Conservation (phyloP, 2,797 vertebrate genomes). For the Epinephelus awoara region DNA sequence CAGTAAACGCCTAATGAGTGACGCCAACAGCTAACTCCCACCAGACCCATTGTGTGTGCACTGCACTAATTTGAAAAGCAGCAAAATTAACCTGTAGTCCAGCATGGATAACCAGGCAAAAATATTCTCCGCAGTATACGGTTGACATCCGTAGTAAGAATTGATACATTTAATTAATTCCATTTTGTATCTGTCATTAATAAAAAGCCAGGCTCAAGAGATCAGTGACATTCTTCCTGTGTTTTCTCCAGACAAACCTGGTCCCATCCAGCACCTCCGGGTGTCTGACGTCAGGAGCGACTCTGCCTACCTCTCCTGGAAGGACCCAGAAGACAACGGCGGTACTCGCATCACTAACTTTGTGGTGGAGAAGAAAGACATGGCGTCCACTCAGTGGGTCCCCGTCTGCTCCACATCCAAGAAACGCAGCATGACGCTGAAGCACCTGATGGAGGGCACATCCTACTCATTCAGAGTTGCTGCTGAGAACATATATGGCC, state of each 20-base stretch:
- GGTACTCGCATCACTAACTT: conserved; percentile 97
- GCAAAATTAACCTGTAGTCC: too few species aligned
- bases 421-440: conserved; percentile 94
- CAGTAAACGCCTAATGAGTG: too few species aligned
- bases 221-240: neutral
- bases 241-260: conserved; percentile 92
- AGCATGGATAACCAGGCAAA: too few species aligned
- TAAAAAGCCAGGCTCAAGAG: too few species aligned
- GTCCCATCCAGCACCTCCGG: conserved; percentile 94
- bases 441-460: conserved; percentile 95
- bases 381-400: conserved; percentile 92
- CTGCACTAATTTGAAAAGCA: too few species aligned
- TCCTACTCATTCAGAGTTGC: conserved; percentile 97
- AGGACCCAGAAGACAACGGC: conserved; percentile 97
- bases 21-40: too few species aligned
- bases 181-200: neutral
- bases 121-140: too few species aligned
- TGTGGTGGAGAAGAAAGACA: conserved; percentile 97
- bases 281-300: conserved; percentile 95
- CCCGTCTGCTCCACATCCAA: conserved; percentile 96
- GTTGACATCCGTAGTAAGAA: too few species aligned
- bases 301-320: conserved; percentile 98
- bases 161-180: neutral
- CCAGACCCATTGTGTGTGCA: too few species aligned
- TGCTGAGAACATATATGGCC: conserved; percentile 97